These are phyloP conservation scores for Mactra quadrangularis DNA, from an alignment of 1,140 invertebrate genomes.

Conservation along the genomic window DNA sequence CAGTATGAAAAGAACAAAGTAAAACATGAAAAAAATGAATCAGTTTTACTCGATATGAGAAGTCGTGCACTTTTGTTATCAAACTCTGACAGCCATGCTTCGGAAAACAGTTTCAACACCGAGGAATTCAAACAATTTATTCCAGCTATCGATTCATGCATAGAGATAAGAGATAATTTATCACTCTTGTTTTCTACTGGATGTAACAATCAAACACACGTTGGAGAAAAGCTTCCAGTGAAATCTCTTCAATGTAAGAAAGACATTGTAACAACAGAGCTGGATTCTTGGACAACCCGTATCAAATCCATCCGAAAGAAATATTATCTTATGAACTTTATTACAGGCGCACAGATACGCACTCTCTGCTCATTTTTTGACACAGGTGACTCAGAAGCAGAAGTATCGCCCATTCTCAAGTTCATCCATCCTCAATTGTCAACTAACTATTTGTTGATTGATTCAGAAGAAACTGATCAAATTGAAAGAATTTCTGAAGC, in stretches of 20 bases:
- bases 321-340: constrained; percentile 57
- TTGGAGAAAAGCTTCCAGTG: not conserved
- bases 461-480: too few species aligned
- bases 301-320: not conserved
- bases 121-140: constrained; percentile 47
- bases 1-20: constrained; percentile 4
- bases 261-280: not conserved
- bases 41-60: constrained; percentile 47
- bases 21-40: not conserved
- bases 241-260: not conserved
- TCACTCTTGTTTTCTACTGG: constrained; percentile 42
- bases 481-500: not conserved
- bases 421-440: too few species aligned
- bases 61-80: constrained; percentile 57
- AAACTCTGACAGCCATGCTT: constrained; percentile 36
- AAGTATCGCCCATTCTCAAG: too few species aligned
- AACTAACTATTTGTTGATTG: too few species aligned
- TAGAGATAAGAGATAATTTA: constrained; percentile 11
- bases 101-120: not conserved
- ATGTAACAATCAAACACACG: constrained; percentile 13
- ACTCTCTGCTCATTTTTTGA: not conserved
- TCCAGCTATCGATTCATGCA: not conserved
- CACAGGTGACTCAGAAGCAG: too few species aligned
- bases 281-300: not conserved
- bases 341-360: constrained; percentile 15